Conservation (phyloP, 2,888 invertebrate species). For the Dorcus hopei region DNA sequence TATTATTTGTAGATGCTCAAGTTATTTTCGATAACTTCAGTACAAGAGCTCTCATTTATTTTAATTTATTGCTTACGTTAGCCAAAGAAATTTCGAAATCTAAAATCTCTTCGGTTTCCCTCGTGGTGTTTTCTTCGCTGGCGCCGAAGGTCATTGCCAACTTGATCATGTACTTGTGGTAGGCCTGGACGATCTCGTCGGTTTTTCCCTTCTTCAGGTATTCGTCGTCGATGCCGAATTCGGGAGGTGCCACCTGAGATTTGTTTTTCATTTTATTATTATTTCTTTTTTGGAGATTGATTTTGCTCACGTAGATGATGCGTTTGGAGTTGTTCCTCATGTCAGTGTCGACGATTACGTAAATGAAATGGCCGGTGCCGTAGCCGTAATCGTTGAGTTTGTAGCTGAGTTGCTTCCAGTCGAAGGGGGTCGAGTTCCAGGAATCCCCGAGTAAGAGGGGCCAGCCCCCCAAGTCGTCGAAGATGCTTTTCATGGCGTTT, state of each 20-base stretch:
- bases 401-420: too few relatives aligned
- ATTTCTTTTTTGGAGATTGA: too few relatives aligned
- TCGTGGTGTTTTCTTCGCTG: constrained; percentile 20
- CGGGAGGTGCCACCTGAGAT: constrained; percentile 1
- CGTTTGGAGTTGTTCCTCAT: too few relatives aligned
- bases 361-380: too few relatives aligned
- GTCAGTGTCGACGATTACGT: too few relatives aligned
- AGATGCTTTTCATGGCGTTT: constrained; percentile 49
- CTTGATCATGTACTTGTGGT: constrained; percentile 2
- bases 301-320: too few relatives aligned
- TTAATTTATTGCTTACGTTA: not conserved
- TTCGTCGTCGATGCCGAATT: not conserved
- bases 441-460: constrained; percentile 48
- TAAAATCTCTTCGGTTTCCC: constrained; percentile 35
- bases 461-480: constrained; percentile 76
- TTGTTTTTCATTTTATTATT: too few relatives aligned
- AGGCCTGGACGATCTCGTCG: constrained; percentile 3
- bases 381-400: too few relatives aligned
- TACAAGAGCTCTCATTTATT: too few relatives aligned
- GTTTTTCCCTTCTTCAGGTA: constrained; percentile 1
- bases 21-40: too few relatives aligned
- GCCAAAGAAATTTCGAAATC: constrained; percentile 8
- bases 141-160: constrained; percentile 1
- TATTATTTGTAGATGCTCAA: too few relatives aligned
- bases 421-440: too few relatives aligned